Evolutionary conservation across 1,140 invertebrate genomes (phyloP).

Genomic region (Leptoteleia sp.): DNA sequence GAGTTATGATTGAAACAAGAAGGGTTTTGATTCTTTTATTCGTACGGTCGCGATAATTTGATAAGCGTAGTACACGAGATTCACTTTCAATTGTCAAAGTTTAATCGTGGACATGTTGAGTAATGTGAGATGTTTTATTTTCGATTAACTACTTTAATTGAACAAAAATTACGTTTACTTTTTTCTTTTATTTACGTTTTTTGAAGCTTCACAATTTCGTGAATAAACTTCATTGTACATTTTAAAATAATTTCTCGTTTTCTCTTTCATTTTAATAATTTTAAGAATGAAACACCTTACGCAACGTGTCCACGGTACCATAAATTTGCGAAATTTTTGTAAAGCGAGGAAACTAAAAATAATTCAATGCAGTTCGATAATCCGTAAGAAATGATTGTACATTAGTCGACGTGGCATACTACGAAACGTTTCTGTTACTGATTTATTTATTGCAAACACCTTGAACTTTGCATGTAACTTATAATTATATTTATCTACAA

Average conservation of each 20-base stretch:
- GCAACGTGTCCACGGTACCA: conserved; percentile 5
- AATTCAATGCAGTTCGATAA: conserved; percentile 19
- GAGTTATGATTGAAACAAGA: conserved; percentile 38
- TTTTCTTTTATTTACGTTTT: background rate
- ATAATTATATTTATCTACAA: conserved; percentile 45
- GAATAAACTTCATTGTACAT: too few species aligned
- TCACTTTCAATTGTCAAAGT: conserved; percentile 17
- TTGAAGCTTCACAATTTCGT: background rate
- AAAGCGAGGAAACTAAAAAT: conserved; percentile 14
- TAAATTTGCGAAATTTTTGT: conserved; percentile 17
- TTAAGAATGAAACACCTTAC: background rate
- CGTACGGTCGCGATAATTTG: conserved; percentile 10
- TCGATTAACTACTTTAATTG: too few species aligned
- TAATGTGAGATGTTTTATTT: too few species aligned
- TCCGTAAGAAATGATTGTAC: conserved; percentile 11
- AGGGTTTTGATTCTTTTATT: conserved; percentile 45
- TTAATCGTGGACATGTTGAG: conserved; percentile 20
- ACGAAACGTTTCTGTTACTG: conserved; percentile 20
- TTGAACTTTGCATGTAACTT: conserved; percentile 44
- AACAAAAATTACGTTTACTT: conserved; percentile 5
- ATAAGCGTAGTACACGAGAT: conserved; percentile 5
- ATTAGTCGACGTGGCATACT: conserved; percentile 20
- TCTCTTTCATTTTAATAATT: too few species aligned
- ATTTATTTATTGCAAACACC: conserved; percentile 38
- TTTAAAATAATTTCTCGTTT: too few species aligned